Evolutionary conservation across 1,140 invertebrate genomes (phyloP).

Genomic region (Nasonia giraulti): DNA sequence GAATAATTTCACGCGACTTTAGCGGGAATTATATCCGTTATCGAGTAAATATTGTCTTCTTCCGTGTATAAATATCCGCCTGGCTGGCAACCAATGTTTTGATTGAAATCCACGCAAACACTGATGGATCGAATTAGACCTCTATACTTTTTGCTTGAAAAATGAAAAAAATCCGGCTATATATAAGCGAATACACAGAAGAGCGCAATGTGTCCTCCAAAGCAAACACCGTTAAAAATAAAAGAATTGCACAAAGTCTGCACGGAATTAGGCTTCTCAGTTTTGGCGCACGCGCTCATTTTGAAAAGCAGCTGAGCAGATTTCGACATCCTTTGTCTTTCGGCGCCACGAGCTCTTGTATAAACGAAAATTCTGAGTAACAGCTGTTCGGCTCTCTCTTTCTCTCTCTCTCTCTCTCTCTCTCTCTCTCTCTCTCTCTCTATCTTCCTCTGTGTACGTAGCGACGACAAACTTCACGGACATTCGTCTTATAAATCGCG

Average conservation of each 20-base stretch:
- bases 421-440: neutral
- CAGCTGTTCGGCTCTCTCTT: neutral
- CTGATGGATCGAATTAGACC: neutral
- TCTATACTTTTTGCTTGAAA: too few species aligned
- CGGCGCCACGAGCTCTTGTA: neutral
- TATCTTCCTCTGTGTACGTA: neutral
- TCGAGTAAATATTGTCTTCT: conserved; percentile 3
- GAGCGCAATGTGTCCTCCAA: neutral
- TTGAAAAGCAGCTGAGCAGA: neutral
- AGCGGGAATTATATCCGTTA: neutral
- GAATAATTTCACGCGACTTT: neutral
- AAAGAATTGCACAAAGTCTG: neutral
- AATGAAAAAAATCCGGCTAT: too few species aligned
- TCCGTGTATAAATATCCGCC: conserved; percentile 17
- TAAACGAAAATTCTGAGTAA: neutral
- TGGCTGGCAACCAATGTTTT: conserved; percentile 28
- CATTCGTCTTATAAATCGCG: neutral
- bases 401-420: neutral
- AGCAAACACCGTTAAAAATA: neutral
- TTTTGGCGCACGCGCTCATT: neutral
- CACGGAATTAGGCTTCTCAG: neutral
- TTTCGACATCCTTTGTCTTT: conserved; percentile 10
- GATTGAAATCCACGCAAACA: neutral
- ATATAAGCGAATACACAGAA: neutral
- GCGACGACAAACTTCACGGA: neutral